A percentile compares a stretch with the other conserved stretches of the same genome.
Conservation (phyloP, 1,140 invertebrate genomes). For the Panagrolaimus sp. region DNA sequence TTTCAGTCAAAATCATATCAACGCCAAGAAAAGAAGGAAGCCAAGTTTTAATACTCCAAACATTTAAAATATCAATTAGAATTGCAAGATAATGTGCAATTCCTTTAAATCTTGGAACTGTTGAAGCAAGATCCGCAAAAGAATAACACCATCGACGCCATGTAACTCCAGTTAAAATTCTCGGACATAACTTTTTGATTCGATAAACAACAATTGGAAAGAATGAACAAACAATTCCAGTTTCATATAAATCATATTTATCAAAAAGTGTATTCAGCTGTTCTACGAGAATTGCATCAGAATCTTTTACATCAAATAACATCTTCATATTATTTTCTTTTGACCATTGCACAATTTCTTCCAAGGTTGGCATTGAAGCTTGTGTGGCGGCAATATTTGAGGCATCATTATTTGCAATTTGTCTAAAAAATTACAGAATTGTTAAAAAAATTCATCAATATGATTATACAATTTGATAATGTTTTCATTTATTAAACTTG, state of each 20-base stretch:
- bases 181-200: conserved; percentile 61
- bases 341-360: conserved; percentile 54
- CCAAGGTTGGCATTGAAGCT: conserved; percentile 46
- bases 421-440: not conserved
- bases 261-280: conserved; percentile 60
- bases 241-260: conserved; percentile 65
- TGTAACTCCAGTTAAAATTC: conserved; percentile 56
- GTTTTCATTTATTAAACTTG: too few relatives aligned
- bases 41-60: conserved; percentile 42
- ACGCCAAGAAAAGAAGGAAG: conserved; percentile 52
- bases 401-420: not conserved
- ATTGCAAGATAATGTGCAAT: conserved; percentile 38
- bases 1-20: conserved; percentile 54
- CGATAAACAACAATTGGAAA: conserved; percentile 67
- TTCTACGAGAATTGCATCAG: conserved; percentile 31
- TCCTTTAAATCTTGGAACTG: conserved; percentile 51
- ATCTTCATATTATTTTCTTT: conserved; percentile 50
- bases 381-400: conserved; percentile 12
- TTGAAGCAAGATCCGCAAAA: conserved; percentile 48
- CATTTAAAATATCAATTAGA: conserved; percentile 41
- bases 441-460: too few relatives aligned
- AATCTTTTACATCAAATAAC: conserved; percentile 58
- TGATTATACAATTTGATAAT: too few relatives aligned
- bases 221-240: conserved; percentile 68
- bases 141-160: conserved; percentile 58